A percentile compares a stretch with the other conserved stretches of the same genome.
Evolutionary conservation across 2,113 vertebrate genomes (phyloP).

Genomic region (Notarius lentiginosus): DNA sequence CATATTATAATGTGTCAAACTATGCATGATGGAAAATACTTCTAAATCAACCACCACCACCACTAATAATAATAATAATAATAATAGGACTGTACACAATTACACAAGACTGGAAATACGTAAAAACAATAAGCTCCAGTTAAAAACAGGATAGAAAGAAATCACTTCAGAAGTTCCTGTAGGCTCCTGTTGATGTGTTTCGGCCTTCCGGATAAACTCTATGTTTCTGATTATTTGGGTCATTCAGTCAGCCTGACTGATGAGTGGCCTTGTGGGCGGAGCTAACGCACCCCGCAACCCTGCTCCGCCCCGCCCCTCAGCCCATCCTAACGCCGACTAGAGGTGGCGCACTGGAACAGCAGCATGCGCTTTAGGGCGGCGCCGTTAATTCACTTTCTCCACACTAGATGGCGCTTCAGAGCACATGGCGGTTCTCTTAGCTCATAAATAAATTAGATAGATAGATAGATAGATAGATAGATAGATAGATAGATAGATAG

Average conservation of each 20-base stretch:
- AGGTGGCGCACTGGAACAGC: background rate
- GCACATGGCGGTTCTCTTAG: background rate
- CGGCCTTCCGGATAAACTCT: background rate
- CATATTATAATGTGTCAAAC: background rate
- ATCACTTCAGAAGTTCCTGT: background rate
- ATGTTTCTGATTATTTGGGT: background rate
- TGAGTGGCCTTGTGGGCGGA: background rate
- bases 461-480: background rate
- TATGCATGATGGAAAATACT: background rate
- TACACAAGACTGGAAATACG: background rate
- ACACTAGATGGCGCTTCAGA: conserved; percentile 64
- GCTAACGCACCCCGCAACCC: background rate
- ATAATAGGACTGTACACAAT: background rate
- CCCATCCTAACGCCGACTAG: background rate
- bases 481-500: background rate
- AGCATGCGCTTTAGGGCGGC: background rate
- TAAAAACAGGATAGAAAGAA: background rate
- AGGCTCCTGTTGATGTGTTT: background rate
- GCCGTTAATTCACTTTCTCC: background rate
- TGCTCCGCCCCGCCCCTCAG: background rate
- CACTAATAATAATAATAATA: background rate
- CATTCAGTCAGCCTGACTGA: conserved; percentile 3
- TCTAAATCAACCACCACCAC: background rate
- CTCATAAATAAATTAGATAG: background rate
- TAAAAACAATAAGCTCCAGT: background rate